Conservation (phyloP, 1,140 invertebrate species). For the Pseudomyrmex concolor region DNA sequence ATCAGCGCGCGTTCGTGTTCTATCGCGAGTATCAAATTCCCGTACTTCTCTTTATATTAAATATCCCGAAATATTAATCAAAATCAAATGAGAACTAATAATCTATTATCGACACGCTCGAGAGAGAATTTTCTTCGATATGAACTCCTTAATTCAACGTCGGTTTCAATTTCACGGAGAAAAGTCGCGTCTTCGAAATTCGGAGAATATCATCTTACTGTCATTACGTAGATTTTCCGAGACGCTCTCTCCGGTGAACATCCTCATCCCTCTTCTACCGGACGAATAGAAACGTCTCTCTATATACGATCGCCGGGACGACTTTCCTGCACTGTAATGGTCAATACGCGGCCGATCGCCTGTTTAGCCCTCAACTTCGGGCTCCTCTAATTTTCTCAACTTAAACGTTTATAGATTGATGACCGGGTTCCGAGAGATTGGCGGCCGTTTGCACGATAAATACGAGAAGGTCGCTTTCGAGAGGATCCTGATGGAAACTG, state of each 20-base stretch:
- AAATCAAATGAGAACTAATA: not conserved
- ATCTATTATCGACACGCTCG: not conserved
- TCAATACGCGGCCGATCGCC: not conserved
- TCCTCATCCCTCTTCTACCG: not conserved
- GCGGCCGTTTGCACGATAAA: slow-evolving; percentile 70
- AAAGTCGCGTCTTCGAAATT: not conserved
- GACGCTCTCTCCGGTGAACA: not conserved
- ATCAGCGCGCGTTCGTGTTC: too few relatives aligned
- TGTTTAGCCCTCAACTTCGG: not conserved
- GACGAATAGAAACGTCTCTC: not conserved
- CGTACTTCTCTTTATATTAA: not conserved
- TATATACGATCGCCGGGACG: not conserved
- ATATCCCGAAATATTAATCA: not conserved
- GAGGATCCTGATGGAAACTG: slow-evolving; percentile 62
- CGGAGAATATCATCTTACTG: slow-evolving; percentile 20
- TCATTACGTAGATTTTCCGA: slow-evolving; percentile 9
- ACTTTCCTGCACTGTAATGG: slow-evolving; percentile 13
- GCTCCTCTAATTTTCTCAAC: slow-evolving; percentile 53
- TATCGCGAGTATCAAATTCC: not conserved
- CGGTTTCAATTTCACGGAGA: slow-evolving; percentile 10
- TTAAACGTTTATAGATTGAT: slow-evolving; percentile 60
- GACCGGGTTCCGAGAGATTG: slow-evolving; percentile 52
- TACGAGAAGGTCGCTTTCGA: slow-evolving; percentile 62
- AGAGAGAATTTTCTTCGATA: not conserved
- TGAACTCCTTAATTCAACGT: slow-evolving; percentile 13